These are phyloP conservation scores for Protobothrops mucrosquamatus DNA, from an alignment of 2,113 vertebrate species.

Conservation along the genomic window DNA sequence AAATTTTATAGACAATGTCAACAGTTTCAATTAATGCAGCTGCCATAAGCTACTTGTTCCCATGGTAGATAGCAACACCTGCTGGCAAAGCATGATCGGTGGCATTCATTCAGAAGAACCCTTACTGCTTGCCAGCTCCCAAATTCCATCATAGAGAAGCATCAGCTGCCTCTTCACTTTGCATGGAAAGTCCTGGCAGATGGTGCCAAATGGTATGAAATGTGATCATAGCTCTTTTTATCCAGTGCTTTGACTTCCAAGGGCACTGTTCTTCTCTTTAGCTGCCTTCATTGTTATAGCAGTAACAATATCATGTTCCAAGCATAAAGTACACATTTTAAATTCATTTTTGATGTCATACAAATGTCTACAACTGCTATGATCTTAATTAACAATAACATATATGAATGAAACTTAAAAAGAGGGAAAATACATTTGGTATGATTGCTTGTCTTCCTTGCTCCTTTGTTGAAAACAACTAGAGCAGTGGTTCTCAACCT, in stretches of 20 bases:
- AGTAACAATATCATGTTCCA: background rate
- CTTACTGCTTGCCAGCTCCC: background rate
- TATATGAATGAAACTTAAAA: background rate
- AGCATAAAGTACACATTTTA: background rate
- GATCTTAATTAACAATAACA: background rate
- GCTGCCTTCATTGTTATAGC: background rate
- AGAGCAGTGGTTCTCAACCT: too few relatives aligned
- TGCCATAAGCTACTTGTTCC: background rate
- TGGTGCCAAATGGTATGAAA: background rate
- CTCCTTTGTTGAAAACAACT: background rate
- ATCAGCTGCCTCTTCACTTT: background rate
- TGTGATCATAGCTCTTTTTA: background rate
- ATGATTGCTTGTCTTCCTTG: background rate
- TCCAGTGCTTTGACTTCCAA: background rate
- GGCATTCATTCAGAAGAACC: background rate
- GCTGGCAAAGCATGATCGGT: background rate
- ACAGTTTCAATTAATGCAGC: background rate
- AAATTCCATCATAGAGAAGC: background rate
- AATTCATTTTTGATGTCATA: background rate
- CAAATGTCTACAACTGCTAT: background rate
- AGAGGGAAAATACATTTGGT: background rate
- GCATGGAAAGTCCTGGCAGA: background rate
- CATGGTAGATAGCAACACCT: background rate
- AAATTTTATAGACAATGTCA: background rate
- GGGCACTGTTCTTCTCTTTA: background rate